Conservation (phyloP, 1,140 invertebrate genomes). For the Rhynchophorus ferrugineus region DNA sequence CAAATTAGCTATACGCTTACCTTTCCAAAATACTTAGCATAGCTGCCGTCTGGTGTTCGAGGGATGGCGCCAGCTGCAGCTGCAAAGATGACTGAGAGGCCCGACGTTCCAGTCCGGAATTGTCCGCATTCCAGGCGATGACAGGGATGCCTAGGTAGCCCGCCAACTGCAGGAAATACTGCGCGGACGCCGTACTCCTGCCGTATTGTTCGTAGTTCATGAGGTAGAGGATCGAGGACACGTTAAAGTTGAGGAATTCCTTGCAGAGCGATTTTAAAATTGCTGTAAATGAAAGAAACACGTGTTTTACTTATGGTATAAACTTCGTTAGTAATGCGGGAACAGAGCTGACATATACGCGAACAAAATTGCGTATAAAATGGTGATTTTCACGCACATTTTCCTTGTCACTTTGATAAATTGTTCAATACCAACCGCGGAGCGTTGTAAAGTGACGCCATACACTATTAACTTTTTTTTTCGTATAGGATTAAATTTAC, state of each 20-base stretch:
- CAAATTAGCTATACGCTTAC: too few species aligned
- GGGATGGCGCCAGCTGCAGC: slow-evolving; percentile 84
- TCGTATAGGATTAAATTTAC: too few species aligned
- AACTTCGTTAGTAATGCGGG: too few species aligned
- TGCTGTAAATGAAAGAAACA: slow-evolving; percentile 46
- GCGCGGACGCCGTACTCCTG: slow-evolving; percentile 81
- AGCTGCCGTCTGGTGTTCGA: slow-evolving; percentile 87
- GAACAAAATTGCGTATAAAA: too few species aligned
- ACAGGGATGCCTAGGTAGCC: slow-evolving; percentile 68
- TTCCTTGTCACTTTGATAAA: too few species aligned
- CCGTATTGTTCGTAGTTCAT: slow-evolving; percentile 88
- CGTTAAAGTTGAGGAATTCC: slow-evolving; percentile 79
- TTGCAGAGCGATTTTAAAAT: slow-evolving; percentile 80
- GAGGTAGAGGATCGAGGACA: slow-evolving; percentile 85
- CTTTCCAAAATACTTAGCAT: slow-evolving; percentile 84
- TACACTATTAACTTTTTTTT: too few species aligned
- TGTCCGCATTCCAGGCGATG: slow-evolving; percentile 92
- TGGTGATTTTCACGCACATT: too few species aligned
- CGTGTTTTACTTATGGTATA: too few species aligned
- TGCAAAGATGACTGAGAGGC: slow-evolving; percentile 77
- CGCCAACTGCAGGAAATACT: slow-evolving; percentile 88
- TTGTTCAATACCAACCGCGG: too few species aligned
- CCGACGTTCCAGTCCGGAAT: slow-evolving; percentile 62
- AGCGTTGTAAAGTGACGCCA: too few species aligned
- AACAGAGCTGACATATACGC: too few species aligned